Base-by-base conservation (phyloP, 53 echinoderm and acorn worm genomes). In the Zoroaster sp. region DNA sequence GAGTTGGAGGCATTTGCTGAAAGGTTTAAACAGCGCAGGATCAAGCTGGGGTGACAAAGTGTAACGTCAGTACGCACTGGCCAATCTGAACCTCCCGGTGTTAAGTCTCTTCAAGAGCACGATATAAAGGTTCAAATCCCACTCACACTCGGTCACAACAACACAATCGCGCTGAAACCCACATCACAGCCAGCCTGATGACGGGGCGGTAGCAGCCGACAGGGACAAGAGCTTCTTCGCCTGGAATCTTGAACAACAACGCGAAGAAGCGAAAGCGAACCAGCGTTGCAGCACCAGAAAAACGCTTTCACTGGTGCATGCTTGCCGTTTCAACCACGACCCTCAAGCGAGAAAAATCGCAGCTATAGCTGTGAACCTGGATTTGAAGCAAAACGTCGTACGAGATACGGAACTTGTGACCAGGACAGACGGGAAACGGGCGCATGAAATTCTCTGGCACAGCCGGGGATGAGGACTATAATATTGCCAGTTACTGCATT, bases 361-460 rank as follows among this genome's bases (percentile, higher is more conserved):
- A 37, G 96, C 99, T 59, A 99, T 99, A 20, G 99, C 99, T 1
- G 99, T 96, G 69, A 96, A 99, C 80, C 70, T 99, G 90, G 99
- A 99, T 91, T 90, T 99, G 83, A 99, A 96, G 93, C 96, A 99
- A 89, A 98, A 98, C 77, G 99, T 98, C 17, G 99, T 98, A 10
- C 91, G 99, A 37, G 99, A n/a, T n/a, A 96, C 25, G 96, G 99
- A 96, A 96, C 96, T 80, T 98, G 99, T 52, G 96, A 98, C 70
- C 99, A 98, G 72, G 99, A 44, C 99, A 98, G 81, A 98, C 96
- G 70, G 95, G 96, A 81, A 98, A 98, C n/a, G n/a, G n/a, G 77
- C 88, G 99, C 13, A 98, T 98, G 99, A 98, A 98, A 93, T 98
- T 93, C 71, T 98, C 99, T n/a, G 41, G 99, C 99, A 14, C 99